Evolutionary conservation across 2,797 vertebrate genomes (phyloP), one percentile per base, ranked within the genome.

Genomic region (Brachyrhaphis roseni): DNA sequence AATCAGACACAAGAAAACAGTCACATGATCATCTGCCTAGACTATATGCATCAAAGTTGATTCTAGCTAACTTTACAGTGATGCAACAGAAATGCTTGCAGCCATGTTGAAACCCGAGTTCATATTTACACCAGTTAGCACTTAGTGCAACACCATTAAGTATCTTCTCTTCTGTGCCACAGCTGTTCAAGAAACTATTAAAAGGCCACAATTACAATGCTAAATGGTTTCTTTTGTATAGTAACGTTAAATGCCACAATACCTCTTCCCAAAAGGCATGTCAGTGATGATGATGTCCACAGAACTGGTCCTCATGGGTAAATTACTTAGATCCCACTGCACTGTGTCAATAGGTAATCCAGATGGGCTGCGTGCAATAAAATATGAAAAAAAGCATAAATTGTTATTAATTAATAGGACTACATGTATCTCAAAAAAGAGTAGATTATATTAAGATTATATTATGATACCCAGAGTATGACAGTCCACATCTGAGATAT

Each of bases 181-280:
- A 62, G 10, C 34, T 23, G 8, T 66, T 64, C 31, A 4, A 23
- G 8, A 41, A 41, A 68, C 41, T 71, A 45, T 45, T 28, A 45
- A 45, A n/a, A 71, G 5, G 36, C 3, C 64, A 71, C 23, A 71
- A 43, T 28, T 15, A 43, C 36, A 72, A 72, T 36, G 41, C 16
- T 53, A 41, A 43, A 36, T 5, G 53, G 16, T 43, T 45, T 62
- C 28, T 49, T 62, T 13, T 43, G 59, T 4, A 62, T 26, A 28
- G 0, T 43, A 57, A 72, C 43, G 45, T 62, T 2, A 43, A 71
- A 28, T 45, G 13, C 12, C 47, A 43, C 20, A 16, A 45, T 94
- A 99, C 98, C 98, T 98, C 91, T 99, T 99, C 41, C 98, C 98
- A 91, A 99, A 99, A 1, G 98, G 98, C 98, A 99, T 98, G 87